Base-by-base conservation (phyloP, 1,140 invertebrate genomes). In the Steinernema khuongi region DNA sequence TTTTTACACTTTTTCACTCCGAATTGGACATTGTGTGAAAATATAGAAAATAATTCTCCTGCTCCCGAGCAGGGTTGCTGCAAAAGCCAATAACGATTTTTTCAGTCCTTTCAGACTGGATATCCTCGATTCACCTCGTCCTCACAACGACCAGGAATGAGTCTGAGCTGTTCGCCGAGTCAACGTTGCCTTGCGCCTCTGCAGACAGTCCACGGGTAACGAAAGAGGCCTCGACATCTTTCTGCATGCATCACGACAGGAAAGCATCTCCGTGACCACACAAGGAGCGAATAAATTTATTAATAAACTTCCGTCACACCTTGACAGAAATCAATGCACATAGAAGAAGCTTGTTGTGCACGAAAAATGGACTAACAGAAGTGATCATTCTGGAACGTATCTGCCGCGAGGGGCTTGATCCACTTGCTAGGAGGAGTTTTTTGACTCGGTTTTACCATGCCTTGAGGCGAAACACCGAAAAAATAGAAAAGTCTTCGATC, bases 361-460 rank as follows among this genome's bases (percentile, higher is more conserved):
- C 50, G 26, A 26, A 7, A 60, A 14, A 22, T 22, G 19, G 19
- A 60, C 19, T 60, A 60, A 26, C 50, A 60, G 50, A 60, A 60
- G 19, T 60, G 26, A 14, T 60, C 50, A 14, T 60, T 60, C 50
- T 60, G 50, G 50, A 60, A 60, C 11, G 50, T 60, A 60, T 60
- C 50, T 26, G 26, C 50, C 50, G 26, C 50, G 11, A 60, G 22
- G 19, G 50, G 50, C 50, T 60, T 22, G 11, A 60, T 22, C 22
- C 14, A 72, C 70, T 70, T 74, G 72, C 72, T 74, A 22, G 72
- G 72, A 74, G 68, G n/a, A n/a, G n/a, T n/a, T n/a, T n/a, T n/a
- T n/a, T n/a, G n/a, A n/a, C n/a, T n/a, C n/a, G n/a, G n/a, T n/a
- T n/a, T n/a, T n/a, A n/a, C n/a, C n/a, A n/a, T n/a, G n/a, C n/a